Evolutionary conservation across 2,888 invertebrate genomes (phyloP).

Genomic region (Malthinus seriepunctatus): DNA sequence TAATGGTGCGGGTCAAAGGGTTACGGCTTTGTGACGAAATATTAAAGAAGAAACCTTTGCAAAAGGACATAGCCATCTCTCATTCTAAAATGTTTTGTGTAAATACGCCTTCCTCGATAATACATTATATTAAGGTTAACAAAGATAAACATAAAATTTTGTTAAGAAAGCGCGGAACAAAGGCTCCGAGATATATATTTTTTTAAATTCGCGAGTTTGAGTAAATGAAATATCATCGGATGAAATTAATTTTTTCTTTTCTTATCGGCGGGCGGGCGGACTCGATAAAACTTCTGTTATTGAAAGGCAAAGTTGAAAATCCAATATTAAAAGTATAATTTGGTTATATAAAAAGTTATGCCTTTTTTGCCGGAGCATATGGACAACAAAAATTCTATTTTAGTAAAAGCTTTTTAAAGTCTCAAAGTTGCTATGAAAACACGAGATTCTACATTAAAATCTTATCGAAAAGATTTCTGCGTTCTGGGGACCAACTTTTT

Average conservation of each 20-base stretch:
- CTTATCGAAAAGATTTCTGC: conserved; percentile 41
- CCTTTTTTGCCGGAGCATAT: conserved; percentile 34
- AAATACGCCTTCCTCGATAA: conserved; percentile 1
- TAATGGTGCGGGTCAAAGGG: conserved; percentile 23
- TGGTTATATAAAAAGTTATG: conserved; percentile 41
- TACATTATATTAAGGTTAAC: neutral
- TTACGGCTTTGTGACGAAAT: conserved; percentile 21
- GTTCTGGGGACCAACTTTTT: conserved; percentile 39
- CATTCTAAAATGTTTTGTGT: conserved; percentile 7
- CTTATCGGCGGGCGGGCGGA: neutral
- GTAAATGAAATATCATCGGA: too few species aligned
- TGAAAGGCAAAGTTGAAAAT: conserved; percentile 16
- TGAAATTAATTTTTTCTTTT: too few species aligned
- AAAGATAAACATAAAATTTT: too few species aligned
- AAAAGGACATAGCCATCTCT: conserved; percentile 11
- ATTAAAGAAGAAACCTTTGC: conserved; percentile 13
- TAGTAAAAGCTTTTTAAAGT: conserved; percentile 30
- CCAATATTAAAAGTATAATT: conserved; percentile 39
- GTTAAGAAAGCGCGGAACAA: too few species aligned
- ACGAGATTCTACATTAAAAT: conserved; percentile 39
- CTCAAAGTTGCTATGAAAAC: conserved; percentile 29
- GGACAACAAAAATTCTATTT: conserved; percentile 33
- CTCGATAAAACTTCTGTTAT: conserved; percentile 8
- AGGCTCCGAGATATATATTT: too few species aligned
- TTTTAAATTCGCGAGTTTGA: too few species aligned